Conservation (phyloP, 2,113 vertebrate species). For the Corythaeola cristata region DNA sequence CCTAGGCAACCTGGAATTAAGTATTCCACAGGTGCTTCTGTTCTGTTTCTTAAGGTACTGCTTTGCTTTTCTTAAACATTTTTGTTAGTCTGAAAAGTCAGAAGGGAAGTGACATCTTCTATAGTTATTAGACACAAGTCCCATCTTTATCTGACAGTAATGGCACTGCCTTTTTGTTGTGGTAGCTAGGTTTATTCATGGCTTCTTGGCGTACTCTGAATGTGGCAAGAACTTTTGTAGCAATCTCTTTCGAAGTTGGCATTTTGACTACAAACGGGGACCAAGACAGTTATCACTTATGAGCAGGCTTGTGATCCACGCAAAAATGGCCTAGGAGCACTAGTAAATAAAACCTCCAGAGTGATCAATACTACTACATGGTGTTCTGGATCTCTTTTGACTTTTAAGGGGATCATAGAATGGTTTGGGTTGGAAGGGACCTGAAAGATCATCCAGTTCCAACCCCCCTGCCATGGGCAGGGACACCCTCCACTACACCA, state of each 20-base stretch:
- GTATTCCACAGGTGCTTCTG: background rate
- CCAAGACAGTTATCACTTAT: background rate
- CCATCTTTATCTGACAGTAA: background rate
- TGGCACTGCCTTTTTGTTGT: background rate
- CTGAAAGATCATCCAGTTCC: too few species aligned
- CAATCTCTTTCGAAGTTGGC: background rate
- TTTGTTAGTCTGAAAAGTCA: background rate
- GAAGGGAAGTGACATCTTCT: background rate
- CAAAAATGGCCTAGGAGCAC: background rate
- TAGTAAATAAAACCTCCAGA: background rate
- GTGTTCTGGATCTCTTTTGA: background rate
- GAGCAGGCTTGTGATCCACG: background rate
- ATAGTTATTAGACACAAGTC: background rate
- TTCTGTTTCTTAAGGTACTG: background rate
- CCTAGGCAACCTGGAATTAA: background rate
- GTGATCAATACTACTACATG: background rate
- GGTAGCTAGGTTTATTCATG: background rate
- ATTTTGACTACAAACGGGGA: background rate
- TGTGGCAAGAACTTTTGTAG: background rate
- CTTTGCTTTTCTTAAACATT: background rate
- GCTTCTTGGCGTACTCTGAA: background rate
- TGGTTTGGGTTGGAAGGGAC: too few species aligned
- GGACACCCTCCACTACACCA: too few species aligned
- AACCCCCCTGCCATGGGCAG: too few species aligned
- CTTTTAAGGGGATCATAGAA: too few species aligned